Base-by-base conservation (phyloP, 2,113 vertebrate species). In the Oxyura jamaicensis region DNA sequence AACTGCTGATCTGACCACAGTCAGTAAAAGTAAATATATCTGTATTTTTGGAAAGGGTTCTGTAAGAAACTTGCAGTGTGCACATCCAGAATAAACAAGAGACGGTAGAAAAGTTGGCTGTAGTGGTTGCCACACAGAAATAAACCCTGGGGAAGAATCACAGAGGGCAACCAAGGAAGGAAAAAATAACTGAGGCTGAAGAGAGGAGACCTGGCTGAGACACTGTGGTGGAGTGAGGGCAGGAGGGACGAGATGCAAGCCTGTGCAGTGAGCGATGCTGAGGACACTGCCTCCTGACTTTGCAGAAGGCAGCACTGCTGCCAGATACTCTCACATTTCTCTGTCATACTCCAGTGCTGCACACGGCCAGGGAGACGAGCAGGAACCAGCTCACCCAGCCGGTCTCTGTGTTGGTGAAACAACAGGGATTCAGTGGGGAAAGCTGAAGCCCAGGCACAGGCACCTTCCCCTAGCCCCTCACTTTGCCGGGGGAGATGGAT, bases 21-120 rank as follows among this genome's bases (percentile, higher is more conserved):
- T 86, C 65, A 90, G 63, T 46, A 86, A 93, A 92, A 88, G 5
- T 52, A 94, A 88, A 95, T 60, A 88, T 62, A 74, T 67, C 15
- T 59, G 7, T 68, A 28, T 52, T 90, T 90, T 93, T 36, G 11
- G 53, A 82, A 67, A 67, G 56, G 26, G 31, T 7, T 72, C 8
- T 21, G n/a, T 46, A 88, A 68, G n/a, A 92, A 93, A 81, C 16
- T 42, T 77, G 42, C 62, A 52, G 39, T 13, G 10, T 88, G 17
- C 26, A 80, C 74, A 11, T 81, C 76, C 76, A 92, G 76, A 90
- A 92, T 86, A 96, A 96, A 95, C 46, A 88, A 65, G 3, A 93
- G 13, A 48, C 22, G 62, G 72, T 19, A 95, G 21, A 66, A 94
- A 83, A 91, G 69, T 25, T 62, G 46, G 39, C 6, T 58, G 31